Base-by-base conservation (phyloP, 2,888 invertebrate genomes). In the Dolichopus griseipennis region DNA sequence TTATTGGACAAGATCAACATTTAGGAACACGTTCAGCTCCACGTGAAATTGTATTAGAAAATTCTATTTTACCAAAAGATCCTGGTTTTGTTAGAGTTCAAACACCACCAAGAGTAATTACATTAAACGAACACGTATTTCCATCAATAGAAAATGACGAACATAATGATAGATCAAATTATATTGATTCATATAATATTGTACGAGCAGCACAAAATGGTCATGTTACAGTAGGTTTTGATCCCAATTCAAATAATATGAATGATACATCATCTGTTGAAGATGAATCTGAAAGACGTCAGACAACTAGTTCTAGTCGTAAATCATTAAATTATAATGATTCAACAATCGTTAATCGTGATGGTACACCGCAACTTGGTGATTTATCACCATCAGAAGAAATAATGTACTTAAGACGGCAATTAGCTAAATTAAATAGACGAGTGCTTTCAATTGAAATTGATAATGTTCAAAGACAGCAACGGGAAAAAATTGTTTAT, bases 51-150 rank as follows among this genome's bases (percentile, higher is more conserved):
- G 87, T 88, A 72, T 82, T 92, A 76, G 95, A 95, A 77, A 92
- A 93, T 84, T 89, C 92, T 18, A 87, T 92, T 71, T 81, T 92
- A 77, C 85, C 86, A 63, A 86, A 87, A 70, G 89, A 90, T 73
- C 87, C 89, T 52, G 86, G 88, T 21, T 87, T 89, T 82, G 86
- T 93, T 66, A 86, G 93, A 71, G 92, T 95, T 65, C 87, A 91
- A 82, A 95, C 95, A 22, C 96, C 96, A 6, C 96, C 96, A 15
- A 85, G 93, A 74, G 88, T 90, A 22, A 88, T 96, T 67, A 95
- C 94, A 15, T 83, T 96, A 68, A 91, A 92, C 74, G 91, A 91
- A 75, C 92, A 92, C 77, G 90, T 89, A 72, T 92, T 92, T 76
- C 92, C 92, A 61, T 86, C 90, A 34, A 87, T 86, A 71, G 85